Evolutionary conservation across 2,113 vertebrate genomes (phyloP).

Genomic region (Rutilus rutilus): DNA sequence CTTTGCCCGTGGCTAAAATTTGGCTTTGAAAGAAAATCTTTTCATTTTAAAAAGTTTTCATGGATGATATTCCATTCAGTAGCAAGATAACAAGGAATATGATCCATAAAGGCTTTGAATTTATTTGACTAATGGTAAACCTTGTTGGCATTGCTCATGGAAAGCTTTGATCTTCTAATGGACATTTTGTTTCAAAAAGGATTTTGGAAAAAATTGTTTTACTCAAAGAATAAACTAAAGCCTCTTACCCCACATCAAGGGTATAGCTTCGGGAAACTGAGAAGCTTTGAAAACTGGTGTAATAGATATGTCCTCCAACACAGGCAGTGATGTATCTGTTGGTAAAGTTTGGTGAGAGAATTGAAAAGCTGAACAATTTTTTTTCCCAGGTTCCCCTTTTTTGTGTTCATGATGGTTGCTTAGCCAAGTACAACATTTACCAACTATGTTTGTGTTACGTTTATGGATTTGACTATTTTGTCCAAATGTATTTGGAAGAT

Average conservation of each 20-base stretch:
- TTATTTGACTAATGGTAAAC: conserved; percentile 15
- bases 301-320: conserved; percentile 3
- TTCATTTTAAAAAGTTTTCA: background rate
- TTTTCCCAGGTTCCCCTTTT: background rate
- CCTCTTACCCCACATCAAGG: conserved; percentile 25
- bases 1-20: background rate
- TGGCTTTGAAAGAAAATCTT: conserved; percentile 33
- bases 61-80: background rate
- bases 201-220: background rate
- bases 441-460: background rate
- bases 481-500: background rate
- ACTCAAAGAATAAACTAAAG: conserved; percentile 19
- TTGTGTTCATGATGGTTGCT: background rate
- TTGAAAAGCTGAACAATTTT: background rate
- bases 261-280: background rate
- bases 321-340: background rate
- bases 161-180: conserved; percentile 18
- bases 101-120: conserved; percentile 9
- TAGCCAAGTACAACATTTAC: background rate
- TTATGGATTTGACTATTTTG: background rate
- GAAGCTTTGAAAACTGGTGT: background rate
- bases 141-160: background rate
- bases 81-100: conserved; percentile 9
- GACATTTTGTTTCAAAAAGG: conserved; percentile 2
- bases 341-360: background rate